Evolutionary conservation across 1,140 invertebrate genomes (phyloP), one percentile per base, ranked within the genome.

Genomic region (Drosophila gunungcola): DNA sequence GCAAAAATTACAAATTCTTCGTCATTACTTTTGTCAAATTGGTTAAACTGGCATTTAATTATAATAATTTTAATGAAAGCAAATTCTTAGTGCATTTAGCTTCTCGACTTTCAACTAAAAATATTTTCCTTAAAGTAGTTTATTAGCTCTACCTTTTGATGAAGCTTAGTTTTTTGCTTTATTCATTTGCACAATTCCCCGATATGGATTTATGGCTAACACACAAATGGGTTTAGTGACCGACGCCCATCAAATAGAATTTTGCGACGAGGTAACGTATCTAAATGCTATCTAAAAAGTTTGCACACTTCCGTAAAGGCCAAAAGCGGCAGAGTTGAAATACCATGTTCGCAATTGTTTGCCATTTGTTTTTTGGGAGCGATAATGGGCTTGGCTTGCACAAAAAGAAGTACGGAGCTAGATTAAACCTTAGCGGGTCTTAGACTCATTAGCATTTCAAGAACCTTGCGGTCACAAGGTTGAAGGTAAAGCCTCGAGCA

Each of bases 151-250:
- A 3, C 34, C 43, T 46, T 32, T 54, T 63, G 46, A 52, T 67
- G 43, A 29, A 73, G 57, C 36, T 54, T 45, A 38, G 36, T 38
- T 74, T 56, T 46, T 52, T 13, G 42, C 36, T 63, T 77, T 57
- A 21, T 21, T 34, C 25, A 12, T 62, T 61, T 55, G 55, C 32
- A 43, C 53, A 69, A 48, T 84, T 55, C 45, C 75, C 80, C 73
- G 73, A 88, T 89, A 77, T 84, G 76, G 76, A 55, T 68, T 63
- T 76, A 39, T 72, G 53, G 51, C 21, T 55, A 12, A 41, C 21
- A 54, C 36, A 27, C 38, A 64, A 78, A 57, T 78, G 73, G 75
- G 84, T 89, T 89, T 89, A 89, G 72, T 83, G 84, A 80, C 84
- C 84, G 64, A 16, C 74, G 60, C 63, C 60, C 63, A 74, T 57